Evolutionary conservation across 2,888 invertebrate genomes (phyloP), one percentile per base, ranked within the genome.

Genomic region (Pterostichus madidus): DNA sequence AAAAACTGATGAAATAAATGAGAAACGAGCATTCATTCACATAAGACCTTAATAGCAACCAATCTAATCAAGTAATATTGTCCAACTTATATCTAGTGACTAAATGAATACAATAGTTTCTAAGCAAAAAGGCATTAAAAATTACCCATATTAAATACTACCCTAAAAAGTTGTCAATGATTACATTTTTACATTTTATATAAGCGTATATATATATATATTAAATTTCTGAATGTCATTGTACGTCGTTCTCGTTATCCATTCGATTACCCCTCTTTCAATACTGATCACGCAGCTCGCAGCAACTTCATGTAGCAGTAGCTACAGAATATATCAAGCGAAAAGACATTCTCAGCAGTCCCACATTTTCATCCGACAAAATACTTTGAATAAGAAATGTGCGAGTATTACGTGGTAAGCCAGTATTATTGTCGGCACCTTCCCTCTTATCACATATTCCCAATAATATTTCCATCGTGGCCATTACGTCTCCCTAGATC

Each of bases 381-480:
- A 80, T 80, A 80, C 56, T 80, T 80, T 80, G 80, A 80, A 80
- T 80, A 80, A 80, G 80, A 80, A 80, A 80, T 80, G 71, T 46
- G 64, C 79, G 46, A 71, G 80, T 71, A 80, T 71, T 64, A 79
- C 79, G 61, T 64, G 39, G 76, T 82, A 75, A 82, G 82, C 76
- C 68, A 56, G 83, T 83, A 83, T 83, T 83, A 83, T 77, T 83
- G 83, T 77, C 59, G 46, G 15, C 68, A 64, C 53, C 71, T 71
- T 68, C 76, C 77, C 64, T 83, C 76, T 83, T 76, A 83, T 83
- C 83, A 77, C 68, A 52, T 75, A 59, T 82, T 68, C 64, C 83
- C 83, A 83, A 83, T 83, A 83, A 83, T 64, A 83, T 83, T 82
- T 76, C 76, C 83, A 64, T 61, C 61, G 31, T 44, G 39, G 24